A percentile compares a stretch with the other conserved stretches of the same genome.
phyloP scores from a whole-genome alignment of 2,113 vertebrate species.

The Myotis yumanensis region DNA sequence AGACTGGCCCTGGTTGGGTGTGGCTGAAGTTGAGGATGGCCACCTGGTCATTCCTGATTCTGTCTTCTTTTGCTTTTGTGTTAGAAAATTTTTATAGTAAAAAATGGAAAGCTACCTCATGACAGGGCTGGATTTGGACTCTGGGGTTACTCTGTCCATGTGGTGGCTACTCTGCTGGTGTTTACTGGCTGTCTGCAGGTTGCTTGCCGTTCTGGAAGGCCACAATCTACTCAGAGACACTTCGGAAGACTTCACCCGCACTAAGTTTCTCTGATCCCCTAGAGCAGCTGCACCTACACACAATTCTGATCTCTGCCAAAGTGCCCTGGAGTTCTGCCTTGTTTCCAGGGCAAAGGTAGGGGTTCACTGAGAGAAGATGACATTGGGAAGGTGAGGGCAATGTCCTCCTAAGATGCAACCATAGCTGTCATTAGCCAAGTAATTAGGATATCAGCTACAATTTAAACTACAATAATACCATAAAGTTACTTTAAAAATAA shows the following conservation, averaged over 20 bases:
- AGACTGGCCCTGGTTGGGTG: background rate
- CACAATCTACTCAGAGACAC: no score
- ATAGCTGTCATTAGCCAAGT: background rate
- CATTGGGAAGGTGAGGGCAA: background rate
- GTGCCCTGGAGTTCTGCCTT: no score
- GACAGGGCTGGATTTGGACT: background rate
- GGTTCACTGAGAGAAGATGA: rapidly evolving
- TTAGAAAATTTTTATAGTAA: background rate
- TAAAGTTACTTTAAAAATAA: background rate
- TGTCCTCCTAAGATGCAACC: rapidly evolving
- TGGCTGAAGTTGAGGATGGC: rapidly evolving
- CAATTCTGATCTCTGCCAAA: rapidly evolving
- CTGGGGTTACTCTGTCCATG: rapidly evolving
- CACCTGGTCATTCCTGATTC: background rate
- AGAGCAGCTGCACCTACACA: no score
- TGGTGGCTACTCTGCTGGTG: rapidly evolving
- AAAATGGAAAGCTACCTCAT: rapidly evolving
- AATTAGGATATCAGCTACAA: background rate
- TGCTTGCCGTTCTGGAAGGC: background rate
- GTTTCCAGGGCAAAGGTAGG: rapidly evolving
- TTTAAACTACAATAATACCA: background rate
- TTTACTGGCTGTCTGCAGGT: rapidly evolving
- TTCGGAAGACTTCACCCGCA: background rate
- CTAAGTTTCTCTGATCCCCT: background rate
- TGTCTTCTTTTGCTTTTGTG: background rate